Evolutionary conservation across 2,888 invertebrate genomes (phyloP).

Genomic region (Crematogaster levior): DNA sequence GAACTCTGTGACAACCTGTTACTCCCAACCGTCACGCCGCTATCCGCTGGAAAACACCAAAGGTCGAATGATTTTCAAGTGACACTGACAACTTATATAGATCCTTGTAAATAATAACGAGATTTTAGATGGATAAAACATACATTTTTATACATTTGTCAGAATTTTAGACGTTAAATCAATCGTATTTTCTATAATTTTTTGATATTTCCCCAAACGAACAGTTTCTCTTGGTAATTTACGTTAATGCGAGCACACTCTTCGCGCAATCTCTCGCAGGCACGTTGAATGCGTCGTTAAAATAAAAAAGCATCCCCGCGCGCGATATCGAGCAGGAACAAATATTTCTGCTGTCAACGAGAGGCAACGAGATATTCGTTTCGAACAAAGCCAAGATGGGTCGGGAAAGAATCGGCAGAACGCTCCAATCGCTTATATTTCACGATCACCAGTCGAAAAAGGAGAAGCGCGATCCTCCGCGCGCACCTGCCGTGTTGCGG

Average conservation of each 20-base stretch:
- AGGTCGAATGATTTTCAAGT: conserved; percentile 64
- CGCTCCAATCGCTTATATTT: conserved; percentile 43
- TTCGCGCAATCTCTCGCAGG: background rate
- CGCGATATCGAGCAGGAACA: background rate
- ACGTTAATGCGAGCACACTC: background rate
- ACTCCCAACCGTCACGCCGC: conserved; percentile 61
- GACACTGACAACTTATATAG: conserved; percentile 58
- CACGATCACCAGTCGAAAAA: conserved; percentile 38
- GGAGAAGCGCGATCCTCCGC: conserved; percentile 23
- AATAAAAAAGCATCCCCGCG: conserved; percentile 25
- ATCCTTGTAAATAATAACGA: conserved; percentile 53
- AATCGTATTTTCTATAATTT: background rate
- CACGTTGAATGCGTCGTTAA: conserved; percentile 5
- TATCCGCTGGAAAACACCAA: conserved; percentile 57
- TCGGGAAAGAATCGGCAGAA: conserved; percentile 25
- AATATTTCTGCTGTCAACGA: conserved; percentile 22
- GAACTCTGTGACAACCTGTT: conserved; percentile 64
- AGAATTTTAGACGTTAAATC: background rate
- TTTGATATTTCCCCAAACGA: background rate
- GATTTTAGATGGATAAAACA: background rate
- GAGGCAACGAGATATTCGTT: conserved; percentile 42
- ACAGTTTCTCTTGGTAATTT: background rate
- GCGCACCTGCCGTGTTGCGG: conserved; percentile 44
- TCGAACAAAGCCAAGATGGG: conserved; percentile 23
- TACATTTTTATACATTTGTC: background rate